phyloP scores from a whole-genome alignment of 37 sponge, comb jelly and placozoan species.

The Haliclona indistincta region DNA sequence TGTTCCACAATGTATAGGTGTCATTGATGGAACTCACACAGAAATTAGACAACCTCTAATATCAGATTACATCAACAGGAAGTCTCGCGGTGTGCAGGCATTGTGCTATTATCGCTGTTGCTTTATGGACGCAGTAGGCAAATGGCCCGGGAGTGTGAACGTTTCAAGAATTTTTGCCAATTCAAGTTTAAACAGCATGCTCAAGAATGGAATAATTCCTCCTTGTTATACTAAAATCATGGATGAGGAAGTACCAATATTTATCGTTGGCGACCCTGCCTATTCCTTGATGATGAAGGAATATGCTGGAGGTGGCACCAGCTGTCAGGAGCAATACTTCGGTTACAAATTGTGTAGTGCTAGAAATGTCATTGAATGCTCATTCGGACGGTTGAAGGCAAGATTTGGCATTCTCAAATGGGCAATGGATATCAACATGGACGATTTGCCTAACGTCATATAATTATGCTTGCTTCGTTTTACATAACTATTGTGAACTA shows the following conservation, averaged over 20 bases:
- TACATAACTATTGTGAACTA: conserved; percentile 43
- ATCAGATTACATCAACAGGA: conserved; percentile 40
- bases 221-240: no score
- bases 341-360: conserved; percentile 26
- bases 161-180: no score
- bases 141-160: no score
- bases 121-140: no score
- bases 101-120: no score
- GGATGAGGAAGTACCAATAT: no score
- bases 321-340: conserved; percentile 49
- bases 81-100: no score
- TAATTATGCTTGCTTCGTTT: conserved; percentile 37
- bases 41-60: conserved; percentile 27
- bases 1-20: conserved; percentile 38
- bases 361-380: conserved; percentile 38
- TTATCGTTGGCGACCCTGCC: no score
- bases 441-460: background rate
- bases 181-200: no score
- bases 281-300: conserved; percentile 35
- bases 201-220: no score
- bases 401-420: conserved; percentile 17
- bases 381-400: conserved; percentile 44
- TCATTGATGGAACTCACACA: conserved; percentile 42
- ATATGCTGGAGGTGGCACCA: conserved; percentile 31
- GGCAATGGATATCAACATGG: conserved; percentile 4